phyloP scores from a whole-genome alignment of 2,888 invertebrate genomes.

The Cantharis flavilabris region DNA sequence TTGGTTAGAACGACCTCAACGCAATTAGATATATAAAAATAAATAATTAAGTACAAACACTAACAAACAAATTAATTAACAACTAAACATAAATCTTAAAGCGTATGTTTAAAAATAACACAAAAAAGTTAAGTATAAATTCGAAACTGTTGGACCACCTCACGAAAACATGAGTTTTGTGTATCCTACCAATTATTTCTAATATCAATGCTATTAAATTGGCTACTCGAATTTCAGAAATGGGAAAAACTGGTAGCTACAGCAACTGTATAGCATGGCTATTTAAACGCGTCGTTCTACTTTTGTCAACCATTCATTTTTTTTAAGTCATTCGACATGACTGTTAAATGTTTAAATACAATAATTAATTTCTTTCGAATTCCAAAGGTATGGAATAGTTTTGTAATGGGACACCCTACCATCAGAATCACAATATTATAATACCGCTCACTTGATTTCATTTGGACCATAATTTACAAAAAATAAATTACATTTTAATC shows the following conservation, averaged over 20 bases:
- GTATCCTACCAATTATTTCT: constrained; percentile 53
- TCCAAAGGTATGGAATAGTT: background rate
- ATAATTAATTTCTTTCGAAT: background rate
- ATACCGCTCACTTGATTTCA: background rate
- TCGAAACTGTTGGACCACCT: constrained; percentile 43
- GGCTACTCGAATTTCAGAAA: constrained; percentile 51
- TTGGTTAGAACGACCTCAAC: background rate
- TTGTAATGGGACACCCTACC: background rate
- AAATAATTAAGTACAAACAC: background rate
- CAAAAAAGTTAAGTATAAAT: constrained; percentile 14
- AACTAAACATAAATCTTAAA: background rate
- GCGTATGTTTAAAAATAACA: constrained; percentile 10
- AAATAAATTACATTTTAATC: background rate
- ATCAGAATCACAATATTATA: too few relatives aligned
- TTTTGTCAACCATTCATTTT: constrained; percentile 35
- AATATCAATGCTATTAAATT: constrained; percentile 53
- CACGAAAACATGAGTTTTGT: constrained; percentile 53
- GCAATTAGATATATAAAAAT: background rate
- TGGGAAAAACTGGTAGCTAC: constrained; percentile 52
- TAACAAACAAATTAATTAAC: background rate
- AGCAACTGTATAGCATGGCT: background rate
- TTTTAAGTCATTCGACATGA: background rate
- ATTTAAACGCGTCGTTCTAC: constrained; percentile 25
- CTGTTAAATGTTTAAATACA: background rate
- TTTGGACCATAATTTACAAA: background rate